phyloP scores from a whole-genome alignment of 1,140 invertebrate genomes.

The Camponotus floridanus region DNA sequence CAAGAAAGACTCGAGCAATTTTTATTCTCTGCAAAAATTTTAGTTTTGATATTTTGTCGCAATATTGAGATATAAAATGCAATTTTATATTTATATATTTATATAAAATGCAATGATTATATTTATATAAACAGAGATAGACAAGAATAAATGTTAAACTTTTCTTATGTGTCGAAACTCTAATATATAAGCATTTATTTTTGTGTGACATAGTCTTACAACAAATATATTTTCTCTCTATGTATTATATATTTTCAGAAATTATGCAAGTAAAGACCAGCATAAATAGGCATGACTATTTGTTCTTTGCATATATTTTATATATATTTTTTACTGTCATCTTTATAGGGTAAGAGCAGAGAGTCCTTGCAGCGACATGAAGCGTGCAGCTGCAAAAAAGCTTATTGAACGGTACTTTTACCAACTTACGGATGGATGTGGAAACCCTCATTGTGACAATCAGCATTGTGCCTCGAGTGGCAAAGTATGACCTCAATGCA shows the following conservation, averaged over 20 bases:
- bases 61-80: not conserved
- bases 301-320: no score
- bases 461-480: conserved; percentile 95
- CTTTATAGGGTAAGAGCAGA: conserved; percentile 83
- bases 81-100: no score
- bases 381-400: conserved; percentile 94
- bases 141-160: not conserved
- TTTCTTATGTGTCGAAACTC: not conserved
- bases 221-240: not conserved
- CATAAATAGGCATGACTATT: not conserved
- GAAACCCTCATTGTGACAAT: conserved; percentile 94
- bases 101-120: not conserved
- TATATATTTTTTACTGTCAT: conserved; percentile 14
- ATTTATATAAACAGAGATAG: not conserved
- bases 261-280: not conserved
- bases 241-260: not conserved
- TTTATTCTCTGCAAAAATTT: not conserved
- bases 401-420: conserved; percentile 97
- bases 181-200: not conserved
- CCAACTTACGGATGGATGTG: conserved; percentile 96
- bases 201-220: not conserved
- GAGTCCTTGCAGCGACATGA: conserved; percentile 91
- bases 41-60: no score
- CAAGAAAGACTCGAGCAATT: not conserved
- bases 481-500: conserved; percentile 86